These are phyloP conservation scores for Erpetoichthys calabaricus DNA, from an alignment of 2,797 vertebrate species.

Conservation along the genomic window DNA sequence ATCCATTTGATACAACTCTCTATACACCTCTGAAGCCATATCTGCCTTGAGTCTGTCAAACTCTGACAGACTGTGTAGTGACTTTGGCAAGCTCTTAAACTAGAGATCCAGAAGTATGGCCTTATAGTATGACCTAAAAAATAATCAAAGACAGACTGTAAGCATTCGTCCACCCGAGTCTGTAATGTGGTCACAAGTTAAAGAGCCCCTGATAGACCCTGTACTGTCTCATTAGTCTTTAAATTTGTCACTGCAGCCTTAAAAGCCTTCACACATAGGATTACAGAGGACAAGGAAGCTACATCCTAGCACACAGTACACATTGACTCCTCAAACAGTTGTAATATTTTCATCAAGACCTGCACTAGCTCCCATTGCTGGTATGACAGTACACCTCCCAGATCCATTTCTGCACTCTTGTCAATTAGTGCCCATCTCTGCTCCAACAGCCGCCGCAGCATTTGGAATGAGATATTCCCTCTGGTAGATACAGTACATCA, in stretches of 20 bases:
- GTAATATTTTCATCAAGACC: conserved; percentile 11
- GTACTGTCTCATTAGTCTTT: conserved; percentile 1
- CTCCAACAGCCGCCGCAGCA: conserved; percentile 9
- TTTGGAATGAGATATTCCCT: not conserved
- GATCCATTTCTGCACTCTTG: conserved; percentile 11
- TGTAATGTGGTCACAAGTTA: conserved; percentile 3
- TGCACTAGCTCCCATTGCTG: conserved; percentile 11
- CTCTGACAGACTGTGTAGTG: no score
- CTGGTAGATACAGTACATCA: no score
- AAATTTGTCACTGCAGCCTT: conserved; percentile 1
- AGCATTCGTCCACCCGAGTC: conserved; percentile 1
- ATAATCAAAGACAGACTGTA: conserved; percentile 8
- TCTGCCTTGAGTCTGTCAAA: no score
- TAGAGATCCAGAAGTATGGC: conserved; percentile 8
- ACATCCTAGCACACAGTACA: conserved; percentile 7
- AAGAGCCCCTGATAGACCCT: conserved; percentile 3
- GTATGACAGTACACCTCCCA: conserved; percentile 11
- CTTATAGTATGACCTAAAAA: conserved; percentile 11
- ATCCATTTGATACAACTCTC: no score
- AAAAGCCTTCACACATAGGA: conserved; percentile 5
- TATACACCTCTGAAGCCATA: no score
- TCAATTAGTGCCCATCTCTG: conserved; percentile 9
- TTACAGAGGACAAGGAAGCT: conserved; percentile 10
- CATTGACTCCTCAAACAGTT: conserved; percentile 9
- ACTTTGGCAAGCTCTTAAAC: not conserved